These are phyloP conservation scores for Calliscelio sp. DNA, from an alignment of 2,888 invertebrate species.

Conservation along the genomic window DNA sequence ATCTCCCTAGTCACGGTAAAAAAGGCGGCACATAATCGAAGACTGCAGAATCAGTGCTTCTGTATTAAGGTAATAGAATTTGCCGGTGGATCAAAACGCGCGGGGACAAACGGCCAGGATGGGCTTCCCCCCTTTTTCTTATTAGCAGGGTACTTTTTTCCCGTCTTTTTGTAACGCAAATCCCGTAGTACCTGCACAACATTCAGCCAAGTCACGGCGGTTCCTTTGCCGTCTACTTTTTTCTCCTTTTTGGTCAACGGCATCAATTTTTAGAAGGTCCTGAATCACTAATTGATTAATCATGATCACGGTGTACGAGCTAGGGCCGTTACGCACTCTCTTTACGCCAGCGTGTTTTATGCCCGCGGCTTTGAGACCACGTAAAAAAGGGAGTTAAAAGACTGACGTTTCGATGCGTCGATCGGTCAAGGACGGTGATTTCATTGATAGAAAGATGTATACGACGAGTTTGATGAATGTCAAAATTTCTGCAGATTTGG, in stretches of 20 bases:
- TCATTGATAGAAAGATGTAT: constrained; percentile 6
- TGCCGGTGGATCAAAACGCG: constrained; percentile 72
- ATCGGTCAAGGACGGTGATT: constrained; percentile 68
- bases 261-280: constrained; percentile 81
- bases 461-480: constrained; percentile 26
- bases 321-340: constrained; percentile 69
- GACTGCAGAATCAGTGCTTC: constrained; percentile 70
- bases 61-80: constrained; percentile 75
- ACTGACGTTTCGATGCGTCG: constrained; percentile 58
- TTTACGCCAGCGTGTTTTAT: constrained; percentile 64
- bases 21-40: constrained; percentile 22
- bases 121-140: constrained; percentile 42
- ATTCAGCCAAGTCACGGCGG: constrained; percentile 83
- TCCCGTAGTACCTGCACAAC: constrained; percentile 34
- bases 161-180: constrained; percentile 40
- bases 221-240: constrained; percentile 79
- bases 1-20: constrained; percentile 54
- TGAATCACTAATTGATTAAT: constrained; percentile 85
- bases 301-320: constrained; percentile 79
- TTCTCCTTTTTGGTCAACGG: constrained; percentile 73
- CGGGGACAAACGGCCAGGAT: constrained; percentile 43
- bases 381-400: constrained; percentile 63
- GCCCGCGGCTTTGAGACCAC: constrained; percentile 38
- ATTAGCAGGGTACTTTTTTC: constrained; percentile 48
- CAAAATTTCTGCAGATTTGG: not conserved